Conservation (phyloP, 92 coral and sea anemone genomes). For the Epizoanthus illoricatus region DNA sequence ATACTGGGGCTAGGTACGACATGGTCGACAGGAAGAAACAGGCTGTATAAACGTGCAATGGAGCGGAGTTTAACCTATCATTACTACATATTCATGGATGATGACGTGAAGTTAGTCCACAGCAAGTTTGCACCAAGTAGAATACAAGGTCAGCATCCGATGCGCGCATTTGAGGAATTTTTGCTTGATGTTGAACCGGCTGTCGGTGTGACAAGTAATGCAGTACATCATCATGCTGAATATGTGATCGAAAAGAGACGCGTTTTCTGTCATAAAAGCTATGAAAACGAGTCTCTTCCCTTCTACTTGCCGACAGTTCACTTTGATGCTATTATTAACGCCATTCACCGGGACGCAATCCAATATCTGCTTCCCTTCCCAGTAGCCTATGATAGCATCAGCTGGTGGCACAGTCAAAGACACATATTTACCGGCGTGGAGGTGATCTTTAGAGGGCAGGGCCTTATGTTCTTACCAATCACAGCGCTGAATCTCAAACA, state of each 20-base stretch:
- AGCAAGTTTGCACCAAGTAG: slow-evolving; percentile 21
- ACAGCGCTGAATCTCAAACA: slow-evolving; percentile 2
- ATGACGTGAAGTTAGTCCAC: slow-evolving; percentile 17
- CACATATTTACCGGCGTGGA: slow-evolving; percentile 37
- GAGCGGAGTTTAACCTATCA: slow-evolving; percentile 21
- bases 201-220: slow-evolving; percentile 50
- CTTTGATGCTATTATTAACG: slow-evolving; percentile 38
- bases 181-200: slow-evolving; percentile 59
- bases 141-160: slow-evolving; percentile 27
- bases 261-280: background rate
- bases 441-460: slow-evolving; percentile 48
- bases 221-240: background rate
- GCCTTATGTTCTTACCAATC: slow-evolving; percentile 40
- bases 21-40: slow-evolving; percentile 51
- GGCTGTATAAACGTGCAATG: slow-evolving; percentile 30
- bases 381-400: slow-evolving; percentile 1
- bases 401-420: slow-evolving; percentile 42
- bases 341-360: slow-evolving; percentile 32
- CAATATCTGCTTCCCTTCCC: slow-evolving; percentile 34
- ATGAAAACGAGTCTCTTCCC: background rate
- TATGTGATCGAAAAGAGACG: slow-evolving; percentile 23
- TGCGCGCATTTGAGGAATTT: slow-evolving; percentile 57
- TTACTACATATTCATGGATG: slow-evolving; percentile 53
- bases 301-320: slow-evolving; percentile 26
- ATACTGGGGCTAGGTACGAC: slow-evolving; percentile 32